phyloP scores from a whole-genome alignment of 2,113 vertebrate genomes.

The Tychaedon coryphoeus region DNA sequence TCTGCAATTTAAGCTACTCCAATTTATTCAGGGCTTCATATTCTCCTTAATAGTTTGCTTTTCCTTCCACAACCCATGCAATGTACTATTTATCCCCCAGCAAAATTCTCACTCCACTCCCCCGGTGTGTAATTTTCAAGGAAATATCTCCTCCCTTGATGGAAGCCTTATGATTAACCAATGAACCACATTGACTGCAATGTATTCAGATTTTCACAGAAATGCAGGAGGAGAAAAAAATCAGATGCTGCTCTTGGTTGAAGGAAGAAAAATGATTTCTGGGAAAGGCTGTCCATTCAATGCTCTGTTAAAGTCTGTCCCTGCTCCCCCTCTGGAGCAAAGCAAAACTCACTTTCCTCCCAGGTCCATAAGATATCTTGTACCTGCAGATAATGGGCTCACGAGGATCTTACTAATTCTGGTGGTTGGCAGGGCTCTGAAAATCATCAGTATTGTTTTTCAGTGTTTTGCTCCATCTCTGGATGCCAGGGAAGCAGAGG shows the following conservation, averaged over 20 bases:
- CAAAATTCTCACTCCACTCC: not conserved
- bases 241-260: not conserved
- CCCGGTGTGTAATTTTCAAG: not conserved
- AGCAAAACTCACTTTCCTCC: not conserved
- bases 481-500: rapidly evolving
- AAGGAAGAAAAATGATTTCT: not conserved
- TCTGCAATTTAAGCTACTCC: not conserved
- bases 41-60: not conserved
- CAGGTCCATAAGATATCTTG: rapidly evolving
- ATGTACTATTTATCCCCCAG: not conserved
- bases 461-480: not conserved
- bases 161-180: not conserved
- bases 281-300: not conserved
- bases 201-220: not conserved
- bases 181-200: not conserved
- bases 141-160: not conserved
- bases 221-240: not conserved
- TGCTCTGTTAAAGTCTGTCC: not conserved
- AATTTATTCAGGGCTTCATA: not conserved
- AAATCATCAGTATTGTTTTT: not conserved
- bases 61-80: not conserved
- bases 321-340: not conserved
- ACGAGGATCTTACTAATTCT: not conserved
- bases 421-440: not conserved
- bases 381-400: not conserved